Evolutionary conservation across 2,113 vertebrate genomes (phyloP), one percentile per base, ranked within the genome.

Genomic region (Chloropsis hardwickii): DNA sequence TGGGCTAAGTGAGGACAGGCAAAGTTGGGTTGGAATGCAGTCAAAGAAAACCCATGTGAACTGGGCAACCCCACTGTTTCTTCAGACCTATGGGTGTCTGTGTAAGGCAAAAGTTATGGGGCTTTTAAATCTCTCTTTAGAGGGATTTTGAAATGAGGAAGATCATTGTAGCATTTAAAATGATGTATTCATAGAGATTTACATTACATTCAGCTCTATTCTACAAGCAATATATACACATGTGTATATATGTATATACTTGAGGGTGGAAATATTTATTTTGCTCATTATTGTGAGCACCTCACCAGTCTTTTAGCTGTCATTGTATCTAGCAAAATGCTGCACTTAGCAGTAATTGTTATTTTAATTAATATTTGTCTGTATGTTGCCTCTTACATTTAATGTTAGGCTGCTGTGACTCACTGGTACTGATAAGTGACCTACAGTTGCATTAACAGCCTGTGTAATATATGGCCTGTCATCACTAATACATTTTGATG

Each of bases 361-460:
- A 64, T 66, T 92, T 86, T 82, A 95, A 92, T 96, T 92, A 81
- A 56, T 84, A 81, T 79, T 90, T 65, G 60, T 58, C 80, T 87
- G 19, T 85, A 62, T 4, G 39, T 92, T 86, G 61, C 64, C 53
- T 80, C 61, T 85, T 87, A 87, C 24, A 80, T 76, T 88, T 88
- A 65, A 87, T 47, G 67, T 89, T 84, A 83, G 71, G 48, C 42
- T 93, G 82, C 73, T 85, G n/a, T 94, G 81, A 89, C 58, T 96
- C 88, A 81, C 62, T 92, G 86, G 47, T 88, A 44, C 53, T 44
- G 40, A 53, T 69, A 79, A 61, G 81, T 92, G 77, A 85, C 90
- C 66, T 69, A 47, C 40, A 90, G 74, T 66, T 90, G 85, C 81
- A 90, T 70, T 92, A 96, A 92, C 40, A 94, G 90, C 64, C 66